Base-by-base conservation (phyloP, 2,797 vertebrate genomes). In the Melanotaenia boesemani region DNA sequence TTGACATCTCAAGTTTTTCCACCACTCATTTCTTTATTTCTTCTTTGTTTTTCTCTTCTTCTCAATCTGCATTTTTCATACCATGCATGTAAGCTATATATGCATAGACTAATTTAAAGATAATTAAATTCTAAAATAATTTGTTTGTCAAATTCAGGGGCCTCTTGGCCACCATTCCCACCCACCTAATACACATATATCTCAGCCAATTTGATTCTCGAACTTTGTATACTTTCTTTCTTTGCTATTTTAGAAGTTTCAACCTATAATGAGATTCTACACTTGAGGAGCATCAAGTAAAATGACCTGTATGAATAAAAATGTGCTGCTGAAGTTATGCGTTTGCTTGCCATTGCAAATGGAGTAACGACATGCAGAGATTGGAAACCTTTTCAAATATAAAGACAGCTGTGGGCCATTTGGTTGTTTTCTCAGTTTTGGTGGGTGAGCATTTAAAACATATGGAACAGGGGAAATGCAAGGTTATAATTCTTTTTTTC, bases 211-310 rank as follows among this genome's bases (percentile, higher is more conserved):
- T 76, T 55, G 54, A 28, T 52, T 70, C 65, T 61, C 30, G 20
- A 2, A 68, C 44, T 86, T 63, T 55, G 56, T n/a, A n/a, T 67
- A 52, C 59, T 32, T 46, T 57, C 56, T 20, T 82, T 30, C 26
- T 11, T 64, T 70, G 80, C 52, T 63, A 37, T 79, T 77, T 72
- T 24, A 59, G 62, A 68, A 76, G n/a, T 73, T 79, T 74, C 48
- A 24, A 36, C 77, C 59, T 34, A 36, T 87, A 85, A 85, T 76
- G 63, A 77, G 70, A 80, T 77, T 66, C 36, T 57, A 18, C 54
- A 70, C 76, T 77, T 68, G 70, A 41, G 52, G 55, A 73, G 63
- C 36, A 46, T 15, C 7, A 58, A 60, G 61, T 55, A 48, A 76
- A 63, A 59, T 18, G 78, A 74, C 54, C 20, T 13, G 67, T 15